Base-by-base conservation (phyloP, 2,888 invertebrate species). In the Mythimna pallens region DNA sequence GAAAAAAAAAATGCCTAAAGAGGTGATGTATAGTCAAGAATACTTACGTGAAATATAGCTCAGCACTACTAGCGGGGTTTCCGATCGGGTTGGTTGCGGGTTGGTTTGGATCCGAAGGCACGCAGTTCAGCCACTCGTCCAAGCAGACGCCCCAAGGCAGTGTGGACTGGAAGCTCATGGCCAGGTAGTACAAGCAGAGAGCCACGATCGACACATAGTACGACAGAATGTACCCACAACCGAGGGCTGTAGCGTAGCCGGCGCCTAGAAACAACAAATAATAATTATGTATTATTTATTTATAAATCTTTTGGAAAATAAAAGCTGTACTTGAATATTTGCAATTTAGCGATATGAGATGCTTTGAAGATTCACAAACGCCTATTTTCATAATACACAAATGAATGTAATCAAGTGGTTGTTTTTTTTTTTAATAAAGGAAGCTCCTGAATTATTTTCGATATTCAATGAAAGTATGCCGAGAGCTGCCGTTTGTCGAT, bases 141-240 rank as follows among this genome's bases (percentile, higher is more conserved):
- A 96, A 91, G 86, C 98, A 98, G 34, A 96, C 89, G 0, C 98
- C 95, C 98, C 98, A 98, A 0, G 98, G 98, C 64, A 98, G 92
- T 1, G 97, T 96, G 0, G 97, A 86, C 78, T 97, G 97, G 90
- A 98, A 98, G 69, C 98, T 98, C 88, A 97, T 97, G 9, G 97
- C 92, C 85, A 98, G 93, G 92, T 98, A 98, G 92, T 97, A 98
- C 14, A 98, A 86, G 14, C 98, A 98, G 52, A 98, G 90, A 0
- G 97, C 98, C 95, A 98, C 97, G 65, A 98, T 94, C 0, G 97
- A 97, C 67, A 98, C 98, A 91, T 98, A 98, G 92, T 98, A 98
- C 0, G 98, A 97, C 2, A 98, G 96, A 20, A 98, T 97, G 83
- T 97, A 97, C 22, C 96, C 93, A 22, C 97, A 97, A 1, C 96